Evolutionary conservation across 1,140 invertebrate genomes (phyloP), one percentile per base, ranked within the genome.

Genomic region (Eupeodes corollae): DNA sequence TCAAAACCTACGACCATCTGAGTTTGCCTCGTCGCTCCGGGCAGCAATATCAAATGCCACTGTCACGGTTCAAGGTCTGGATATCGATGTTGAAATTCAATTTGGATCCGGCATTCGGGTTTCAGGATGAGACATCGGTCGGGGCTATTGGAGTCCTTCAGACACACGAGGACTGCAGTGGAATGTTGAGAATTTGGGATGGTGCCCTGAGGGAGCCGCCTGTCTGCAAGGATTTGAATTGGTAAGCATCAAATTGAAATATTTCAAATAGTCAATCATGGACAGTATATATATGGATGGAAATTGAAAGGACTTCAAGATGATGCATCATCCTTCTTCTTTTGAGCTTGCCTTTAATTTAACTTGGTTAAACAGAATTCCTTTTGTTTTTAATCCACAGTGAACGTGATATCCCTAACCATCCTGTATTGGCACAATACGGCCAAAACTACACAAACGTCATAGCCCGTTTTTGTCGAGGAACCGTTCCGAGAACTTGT

Each of bases 41-140:
- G 39, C 52, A 56, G 3, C 58, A 63, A 35, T 39, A 58, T 44
- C 61, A 66, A 46, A 59, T 57, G 8, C 59, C 63, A 0, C 37
- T 62, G 5, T 80, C 70, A 38, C 73, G 84, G 48, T 89, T 86
- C 58, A 76, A 83, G 50, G 83, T 91, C 0, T 91, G 88, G 88
- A 74, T 91, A 49, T 88, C 88, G 1, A 82, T 91, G 42, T 73
- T 90, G 43, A 91, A 90, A 71, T 91, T 89, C 67, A 84, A 89
- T 69, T 49, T 68, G 45, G 59, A 64, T 47, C 66, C 61, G 8
- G 59, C 63, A 31, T 68, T 68, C n/a, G 65, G 63, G 0, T 52
- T 58, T 13, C 57, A 63, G 6, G 59, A 66, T 54, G 82, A 85
- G 54, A 77, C 68, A 32, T 73, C 73, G 14, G 73, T 72, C 30